Evolutionary conservation across 2,113 vertebrate species (phyloP).

Genomic region (Clarias macrocephalus): DNA sequence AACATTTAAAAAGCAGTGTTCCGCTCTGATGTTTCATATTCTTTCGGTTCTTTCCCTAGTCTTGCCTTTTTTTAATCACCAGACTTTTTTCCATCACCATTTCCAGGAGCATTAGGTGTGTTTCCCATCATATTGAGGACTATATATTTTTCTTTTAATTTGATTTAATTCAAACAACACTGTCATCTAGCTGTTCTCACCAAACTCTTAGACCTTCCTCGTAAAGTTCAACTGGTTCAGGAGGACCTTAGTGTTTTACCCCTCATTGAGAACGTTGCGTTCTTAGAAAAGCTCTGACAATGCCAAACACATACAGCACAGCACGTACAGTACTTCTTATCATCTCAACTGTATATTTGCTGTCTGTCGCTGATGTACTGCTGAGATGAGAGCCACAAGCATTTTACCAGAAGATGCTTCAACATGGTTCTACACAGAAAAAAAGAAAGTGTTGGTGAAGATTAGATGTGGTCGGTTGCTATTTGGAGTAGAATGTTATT

Average conservation of each 20-base stretch:
- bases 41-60: slow-evolving; percentile 1
- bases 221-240: background rate
- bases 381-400: background rate
- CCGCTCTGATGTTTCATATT: slow-evolving; percentile 16
- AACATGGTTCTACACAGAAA: background rate
- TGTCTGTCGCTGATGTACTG: background rate
- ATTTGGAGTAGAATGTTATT: background rate
- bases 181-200: background rate
- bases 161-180: background rate
- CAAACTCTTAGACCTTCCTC: no score
- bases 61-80: slow-evolving; percentile 1
- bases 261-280: slow-evolving; percentile 14
- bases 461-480: background rate
- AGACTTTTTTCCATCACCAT: background rate
- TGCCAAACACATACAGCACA: background rate
- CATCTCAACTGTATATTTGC: background rate
- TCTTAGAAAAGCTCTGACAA: background rate
- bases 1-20: background rate
- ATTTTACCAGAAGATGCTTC: background rate
- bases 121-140: background rate
- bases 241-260: background rate
- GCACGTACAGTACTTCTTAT: background rate
- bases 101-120: background rate
- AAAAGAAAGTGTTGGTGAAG: background rate
- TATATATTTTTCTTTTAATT: background rate